Evolutionary conservation across 2,888 invertebrate species (phyloP).

Genomic region (Dilophus febrilis): DNA sequence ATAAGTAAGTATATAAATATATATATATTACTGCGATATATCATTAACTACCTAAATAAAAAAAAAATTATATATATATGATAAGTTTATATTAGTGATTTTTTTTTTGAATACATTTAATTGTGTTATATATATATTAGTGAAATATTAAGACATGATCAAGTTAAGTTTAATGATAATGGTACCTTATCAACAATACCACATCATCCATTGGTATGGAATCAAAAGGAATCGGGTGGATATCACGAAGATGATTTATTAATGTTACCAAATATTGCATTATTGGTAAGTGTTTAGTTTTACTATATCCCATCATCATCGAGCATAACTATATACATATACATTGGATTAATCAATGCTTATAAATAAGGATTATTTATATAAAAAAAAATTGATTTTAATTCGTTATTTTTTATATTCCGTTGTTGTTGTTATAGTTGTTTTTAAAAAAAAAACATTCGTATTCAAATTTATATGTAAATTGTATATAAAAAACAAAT

Average conservation of each 20-base stretch:
- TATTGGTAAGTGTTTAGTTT: conserved; percentile 47
- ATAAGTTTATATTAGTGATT: not conserved
- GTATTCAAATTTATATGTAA: too few relatives aligned
- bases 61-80: not conserved
- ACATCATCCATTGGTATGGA: conserved; percentile 55
- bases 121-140: conserved; percentile 28
- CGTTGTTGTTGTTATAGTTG: not conserved
- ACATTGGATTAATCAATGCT: not conserved
- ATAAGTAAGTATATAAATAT: conserved; percentile 44
- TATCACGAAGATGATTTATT: conserved; percentile 54
- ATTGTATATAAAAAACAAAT: too few relatives aligned
- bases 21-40: not conserved
- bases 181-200: conserved; percentile 54
- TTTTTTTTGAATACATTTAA: not conserved
- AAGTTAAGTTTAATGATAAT: conserved; percentile 56
- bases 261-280: conserved; percentile 63
- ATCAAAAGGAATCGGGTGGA: conserved; percentile 59
- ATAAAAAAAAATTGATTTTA: not conserved
- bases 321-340: too few relatives aligned
- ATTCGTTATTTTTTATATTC: not conserved
- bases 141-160: conserved; percentile 50
- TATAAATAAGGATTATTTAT: not conserved
- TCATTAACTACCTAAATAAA: not conserved
- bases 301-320: not conserved
- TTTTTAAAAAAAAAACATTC: not conserved